These are phyloP conservation scores for Cremastinae sp. DNA, from an alignment of 2,888 invertebrate species.

Conservation along the genomic window DNA sequence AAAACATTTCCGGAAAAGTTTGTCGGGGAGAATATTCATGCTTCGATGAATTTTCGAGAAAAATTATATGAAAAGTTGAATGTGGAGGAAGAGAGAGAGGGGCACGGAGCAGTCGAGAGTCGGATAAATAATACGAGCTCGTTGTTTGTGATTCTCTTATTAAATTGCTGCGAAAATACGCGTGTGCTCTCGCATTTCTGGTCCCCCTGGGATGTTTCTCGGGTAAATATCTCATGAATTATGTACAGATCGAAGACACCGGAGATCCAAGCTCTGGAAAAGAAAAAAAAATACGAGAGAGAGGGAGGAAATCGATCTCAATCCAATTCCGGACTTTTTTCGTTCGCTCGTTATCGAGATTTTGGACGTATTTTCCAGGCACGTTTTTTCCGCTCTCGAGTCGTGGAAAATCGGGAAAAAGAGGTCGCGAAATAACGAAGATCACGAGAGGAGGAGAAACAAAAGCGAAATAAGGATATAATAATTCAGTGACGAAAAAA, in stretches of 20 bases:
- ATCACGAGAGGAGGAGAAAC: background rate
- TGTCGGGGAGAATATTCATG: no score
- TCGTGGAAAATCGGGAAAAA: background rate
- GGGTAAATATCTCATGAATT: slow-evolving; percentile 58
- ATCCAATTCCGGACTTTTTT: no score
- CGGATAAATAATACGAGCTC: no score
- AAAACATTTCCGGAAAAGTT: no score
- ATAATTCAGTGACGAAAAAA: slow-evolving; percentile 1
- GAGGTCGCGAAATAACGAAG: background rate
- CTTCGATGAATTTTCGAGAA: no score
- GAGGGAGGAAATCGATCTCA: background rate
- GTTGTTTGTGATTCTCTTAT: no score
- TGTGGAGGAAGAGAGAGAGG: no score
- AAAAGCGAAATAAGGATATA: slow-evolving; percentile 8
- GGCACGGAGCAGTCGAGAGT: no score
- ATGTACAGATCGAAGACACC: slow-evolving; percentile 49
- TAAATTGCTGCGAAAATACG: background rate
- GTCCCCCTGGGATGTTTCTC: slow-evolving; percentile 13
- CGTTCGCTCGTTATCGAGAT: no score
- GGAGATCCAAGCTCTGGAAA: slow-evolving; percentile 40
- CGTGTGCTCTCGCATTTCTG: background rate
- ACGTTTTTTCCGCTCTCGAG: background rate
- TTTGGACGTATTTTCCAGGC: no score
- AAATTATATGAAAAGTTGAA: no score
- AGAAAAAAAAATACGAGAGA: background rate